These are phyloP conservation scores for Oreochromis mossambicus DNA, from an alignment of 2,797 vertebrate species.

Conservation along the genomic window DNA sequence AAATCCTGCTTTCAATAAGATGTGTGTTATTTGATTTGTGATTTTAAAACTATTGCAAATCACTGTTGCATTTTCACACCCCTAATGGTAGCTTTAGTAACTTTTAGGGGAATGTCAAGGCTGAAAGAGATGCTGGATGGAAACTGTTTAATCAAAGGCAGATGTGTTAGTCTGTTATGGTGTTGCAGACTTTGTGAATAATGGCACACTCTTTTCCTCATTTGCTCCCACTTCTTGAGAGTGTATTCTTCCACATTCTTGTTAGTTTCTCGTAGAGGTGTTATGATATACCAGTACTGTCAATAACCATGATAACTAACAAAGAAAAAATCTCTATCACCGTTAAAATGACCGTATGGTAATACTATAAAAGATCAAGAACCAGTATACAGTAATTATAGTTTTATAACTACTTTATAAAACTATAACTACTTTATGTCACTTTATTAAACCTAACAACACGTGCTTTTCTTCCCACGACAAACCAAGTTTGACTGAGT, in stretches of 20 bases:
- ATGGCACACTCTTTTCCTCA: neutral
- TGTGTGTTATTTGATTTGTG: neutral
- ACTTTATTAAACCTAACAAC: neutral
- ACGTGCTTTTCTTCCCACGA: neutral
- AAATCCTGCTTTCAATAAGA: neutral
- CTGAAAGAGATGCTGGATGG: neutral
- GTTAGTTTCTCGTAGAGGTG: neutral
- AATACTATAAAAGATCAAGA: neutral
- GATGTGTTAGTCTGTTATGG: neutral
- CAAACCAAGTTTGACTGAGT: neutral
- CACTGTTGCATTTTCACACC: neutral
- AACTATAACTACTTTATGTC: too few relatives aligned
- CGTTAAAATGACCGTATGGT: neutral
- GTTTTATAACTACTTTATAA: neutral
- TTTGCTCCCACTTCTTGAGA: neutral
- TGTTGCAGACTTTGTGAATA: neutral
- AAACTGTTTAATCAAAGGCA: neutral
- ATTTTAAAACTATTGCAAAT: neutral
- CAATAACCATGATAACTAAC: neutral
- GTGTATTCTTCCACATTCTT: neutral
- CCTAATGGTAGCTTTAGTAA: neutral
- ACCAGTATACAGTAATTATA: neutral
- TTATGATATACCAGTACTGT: neutral
- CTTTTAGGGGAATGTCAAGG: neutral
- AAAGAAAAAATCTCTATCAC: neutral